Evolutionary conservation across 2,888 invertebrate genomes (phyloP).

Genomic region (Drosophila basisetae): DNA sequence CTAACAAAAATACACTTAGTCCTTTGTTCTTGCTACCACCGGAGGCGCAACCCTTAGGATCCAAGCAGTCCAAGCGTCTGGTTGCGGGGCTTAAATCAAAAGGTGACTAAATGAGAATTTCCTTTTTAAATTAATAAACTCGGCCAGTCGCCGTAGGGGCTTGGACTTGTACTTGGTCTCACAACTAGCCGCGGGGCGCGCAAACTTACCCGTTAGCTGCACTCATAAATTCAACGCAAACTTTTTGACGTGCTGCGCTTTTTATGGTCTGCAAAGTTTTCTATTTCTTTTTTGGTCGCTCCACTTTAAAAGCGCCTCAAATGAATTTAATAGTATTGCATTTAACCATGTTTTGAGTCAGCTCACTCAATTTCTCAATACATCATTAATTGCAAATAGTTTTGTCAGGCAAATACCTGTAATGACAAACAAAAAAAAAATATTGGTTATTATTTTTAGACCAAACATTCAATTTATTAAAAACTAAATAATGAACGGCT

Average conservation of each 20-base stretch:
- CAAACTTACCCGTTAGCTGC: slow-evolving; percentile 74
- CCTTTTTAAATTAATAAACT: slow-evolving; percentile 84
- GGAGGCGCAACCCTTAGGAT: slow-evolving; percentile 9
- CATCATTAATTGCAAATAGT: slow-evolving; percentile 43
- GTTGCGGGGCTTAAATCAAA: slow-evolving; percentile 73
- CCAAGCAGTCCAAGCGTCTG: slow-evolving; percentile 21
- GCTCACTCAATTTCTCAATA: slow-evolving; percentile 20
- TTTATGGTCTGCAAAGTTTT: slow-evolving; percentile 61
- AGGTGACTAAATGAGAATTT: slow-evolving; percentile 85
- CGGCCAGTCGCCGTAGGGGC: slow-evolving; percentile 35
- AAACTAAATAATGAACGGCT: not conserved
- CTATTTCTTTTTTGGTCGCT: slow-evolving; percentile 35
- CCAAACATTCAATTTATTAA: not conserved
- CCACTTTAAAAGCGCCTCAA: slow-evolving; percentile 23
- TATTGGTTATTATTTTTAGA: slow-evolving; percentile 17
- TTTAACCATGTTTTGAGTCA: slow-evolving; percentile 25
- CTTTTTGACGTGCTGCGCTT: slow-evolving; percentile 72
- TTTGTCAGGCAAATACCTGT: slow-evolving; percentile 54
- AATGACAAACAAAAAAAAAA: slow-evolving; percentile 38
- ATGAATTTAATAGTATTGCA: slow-evolving; percentile 27
- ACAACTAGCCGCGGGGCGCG: slow-evolving; percentile 33
- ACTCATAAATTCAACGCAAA: slow-evolving; percentile 75
- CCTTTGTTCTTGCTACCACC: not conserved
- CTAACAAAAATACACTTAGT: slow-evolving; percentile 13
- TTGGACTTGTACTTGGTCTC: slow-evolving; percentile 24